A percentile compares a stretch with the other conserved stretches of the same genome.
phyloP scores from a whole-genome alignment of 2,888 invertebrate genomes.

The Epinotia nisella region DNA sequence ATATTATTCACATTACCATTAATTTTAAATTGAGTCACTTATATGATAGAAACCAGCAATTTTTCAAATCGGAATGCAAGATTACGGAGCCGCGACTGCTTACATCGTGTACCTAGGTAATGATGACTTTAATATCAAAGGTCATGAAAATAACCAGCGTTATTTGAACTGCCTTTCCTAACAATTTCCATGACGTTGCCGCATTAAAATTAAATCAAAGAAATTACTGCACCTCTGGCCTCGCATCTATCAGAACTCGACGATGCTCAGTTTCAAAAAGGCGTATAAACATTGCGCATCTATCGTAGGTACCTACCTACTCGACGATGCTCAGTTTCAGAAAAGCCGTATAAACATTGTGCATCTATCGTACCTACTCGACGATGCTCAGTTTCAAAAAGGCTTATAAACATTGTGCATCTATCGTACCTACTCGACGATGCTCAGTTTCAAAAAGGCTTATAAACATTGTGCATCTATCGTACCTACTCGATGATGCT shows the following conservation, averaged over 20 bases:
- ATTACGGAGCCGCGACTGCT: no score
- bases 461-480: background rate
- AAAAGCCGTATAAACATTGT: background rate
- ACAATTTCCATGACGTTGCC: conserved; percentile 56
- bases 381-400: background rate
- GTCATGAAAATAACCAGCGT: background rate
- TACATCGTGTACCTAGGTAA: background rate
- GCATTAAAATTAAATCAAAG: conserved; percentile 79
- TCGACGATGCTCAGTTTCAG: background rate
- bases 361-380: background rate
- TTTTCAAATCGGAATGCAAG: no score
- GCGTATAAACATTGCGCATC: no score
- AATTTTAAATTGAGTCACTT: no score
- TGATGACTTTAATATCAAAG: background rate
- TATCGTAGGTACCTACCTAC: no score
- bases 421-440: background rate
- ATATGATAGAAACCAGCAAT: no score
- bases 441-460: background rate
- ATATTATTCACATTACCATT: no score
- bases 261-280: background rate
- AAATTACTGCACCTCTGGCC: conserved; percentile 48
- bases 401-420: background rate
- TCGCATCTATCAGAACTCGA: background rate
- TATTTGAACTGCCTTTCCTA: conserved; percentile 6
- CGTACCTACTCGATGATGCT: background rate